A percentile compares a stretch with the other conserved stretches of the same genome.
These are phyloP conservation scores for Scortum barcoo DNA, from an alignment of 2,113 vertebrate genomes.

Conservation along the genomic window DNA sequence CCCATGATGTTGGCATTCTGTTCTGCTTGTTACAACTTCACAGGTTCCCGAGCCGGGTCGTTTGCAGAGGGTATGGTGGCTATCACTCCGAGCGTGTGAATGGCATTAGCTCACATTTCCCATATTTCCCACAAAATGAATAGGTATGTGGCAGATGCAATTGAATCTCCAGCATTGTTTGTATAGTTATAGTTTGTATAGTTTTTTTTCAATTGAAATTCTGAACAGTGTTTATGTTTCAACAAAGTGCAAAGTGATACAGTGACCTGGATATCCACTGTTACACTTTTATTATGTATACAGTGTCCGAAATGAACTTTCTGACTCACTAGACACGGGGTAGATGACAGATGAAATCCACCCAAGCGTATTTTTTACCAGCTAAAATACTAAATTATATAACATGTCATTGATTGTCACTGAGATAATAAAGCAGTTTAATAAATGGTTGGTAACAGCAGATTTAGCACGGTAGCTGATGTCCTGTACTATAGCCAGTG, in stretches of 20 bases:
- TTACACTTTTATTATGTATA: constrained; percentile 13
- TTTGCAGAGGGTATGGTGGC: constrained; percentile 42
- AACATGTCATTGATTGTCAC: too few relatives aligned
- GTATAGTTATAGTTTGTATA: not conserved
- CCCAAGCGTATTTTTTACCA: too few relatives aligned
- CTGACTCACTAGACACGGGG: too few relatives aligned
- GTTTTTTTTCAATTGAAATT: constrained; percentile 9
- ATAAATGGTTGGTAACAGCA: too few relatives aligned
- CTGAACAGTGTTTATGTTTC: not conserved
- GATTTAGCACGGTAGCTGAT: too few relatives aligned
- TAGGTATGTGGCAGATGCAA: constrained; percentile 43
- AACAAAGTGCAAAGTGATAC: not conserved
- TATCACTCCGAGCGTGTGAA: constrained; percentile 46
- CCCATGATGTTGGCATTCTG: constrained; percentile 71
- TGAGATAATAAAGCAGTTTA: too few relatives aligned
- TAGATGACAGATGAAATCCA: too few relatives aligned
- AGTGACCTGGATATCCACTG: not conserved
- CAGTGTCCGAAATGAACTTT: too few relatives aligned
- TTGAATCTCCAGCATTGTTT: constrained; percentile 26
- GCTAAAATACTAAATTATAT: too few relatives aligned
- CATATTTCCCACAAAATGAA: constrained; percentile 42
- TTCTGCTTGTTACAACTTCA: constrained; percentile 65
- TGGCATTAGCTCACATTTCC: constrained; percentile 49
- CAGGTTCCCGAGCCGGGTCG: constrained; percentile 43
- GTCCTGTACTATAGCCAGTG: too few relatives aligned